Conservation (phyloP, 2,113 vertebrate species). For the Syngnathus scovelli region DNA sequence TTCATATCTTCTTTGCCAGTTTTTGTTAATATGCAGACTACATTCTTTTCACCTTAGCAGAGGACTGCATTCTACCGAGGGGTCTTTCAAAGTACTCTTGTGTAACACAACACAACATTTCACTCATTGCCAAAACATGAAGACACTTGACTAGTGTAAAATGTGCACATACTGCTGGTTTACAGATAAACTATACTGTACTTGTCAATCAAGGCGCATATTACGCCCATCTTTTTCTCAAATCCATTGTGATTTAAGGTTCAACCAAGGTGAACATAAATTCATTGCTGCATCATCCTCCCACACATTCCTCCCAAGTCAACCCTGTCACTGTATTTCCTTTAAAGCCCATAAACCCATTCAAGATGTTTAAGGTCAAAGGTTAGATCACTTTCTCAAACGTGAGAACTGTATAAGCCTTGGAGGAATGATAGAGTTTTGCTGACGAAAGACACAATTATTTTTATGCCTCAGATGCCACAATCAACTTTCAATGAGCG, state of each 20-base stretch:
- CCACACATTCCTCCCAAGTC: background rate
- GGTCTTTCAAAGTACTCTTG: background rate
- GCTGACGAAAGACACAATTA: background rate
- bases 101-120: background rate
- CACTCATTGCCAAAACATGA: background rate
- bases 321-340: background rate
- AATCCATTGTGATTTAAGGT: background rate
- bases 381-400: background rate
- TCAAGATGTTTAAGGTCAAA: background rate
- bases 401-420: background rate
- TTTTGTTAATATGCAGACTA: background rate
- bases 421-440: constrained; percentile 1
- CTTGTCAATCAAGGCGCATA: background rate
- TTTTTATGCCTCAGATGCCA: background rate
- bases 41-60: background rate
- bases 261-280: background rate
- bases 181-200: background rate
- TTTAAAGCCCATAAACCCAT: background rate
- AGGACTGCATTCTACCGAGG: background rate
- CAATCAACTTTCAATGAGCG: background rate
- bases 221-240: background rate
- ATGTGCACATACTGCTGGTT: background rate
- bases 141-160: background rate
- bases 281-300: background rate
- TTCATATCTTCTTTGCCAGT: background rate